Base-by-base conservation (phyloP, 2,797 vertebrate genomes). In the Rhodeus uyekii region DNA sequence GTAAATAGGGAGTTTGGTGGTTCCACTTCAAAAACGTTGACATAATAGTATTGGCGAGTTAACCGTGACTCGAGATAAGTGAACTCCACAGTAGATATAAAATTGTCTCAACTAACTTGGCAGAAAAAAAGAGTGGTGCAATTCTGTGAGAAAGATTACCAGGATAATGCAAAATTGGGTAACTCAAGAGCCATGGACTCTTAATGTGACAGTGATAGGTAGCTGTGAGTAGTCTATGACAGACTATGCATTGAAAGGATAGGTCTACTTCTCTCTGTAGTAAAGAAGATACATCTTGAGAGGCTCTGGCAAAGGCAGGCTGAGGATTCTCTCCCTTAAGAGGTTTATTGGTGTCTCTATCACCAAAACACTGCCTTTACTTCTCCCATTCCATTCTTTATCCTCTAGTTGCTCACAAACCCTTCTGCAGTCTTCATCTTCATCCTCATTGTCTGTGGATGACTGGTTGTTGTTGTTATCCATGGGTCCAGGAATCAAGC, bases 281-380 rank as follows among this genome's bases (percentile, higher is more conserved):
- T 97, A 96, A 60, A 97, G 94, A 89, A 97, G 91, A 89, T 96
- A 97, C 90, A 93, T 95, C 85, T 97, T 97, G 87, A 97, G 93
- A 18, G 96, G 96, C 19, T 96, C 96, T 0, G 96, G 96, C 75
- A 97, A 89, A 27, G 96, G 96, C 78, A 97, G 91, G 61, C 92
- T 89, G 67, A 97, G 91, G 74, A 97, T 95, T 80, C 92, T 95
- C 87, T 96, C 95, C 19, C 96, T 92, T 58, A 97, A 48, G 82
- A 93, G 89, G 92, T 96, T 96, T 44, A 96, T 88, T 0, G 94
- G 93, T 72, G 95, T 93, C 0, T 96, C 95, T 6, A 91, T 90
- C 82, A 95, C 93, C n/a, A 91, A 84, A 82, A 94, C 93, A 0
- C 87, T 88, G 2, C 74, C 64, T 76, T 80, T 89, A 53, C 83